phyloP scores from a whole-genome alignment of 92 coral and sea anemone species.

The Zoanthus solanderi region DNA sequence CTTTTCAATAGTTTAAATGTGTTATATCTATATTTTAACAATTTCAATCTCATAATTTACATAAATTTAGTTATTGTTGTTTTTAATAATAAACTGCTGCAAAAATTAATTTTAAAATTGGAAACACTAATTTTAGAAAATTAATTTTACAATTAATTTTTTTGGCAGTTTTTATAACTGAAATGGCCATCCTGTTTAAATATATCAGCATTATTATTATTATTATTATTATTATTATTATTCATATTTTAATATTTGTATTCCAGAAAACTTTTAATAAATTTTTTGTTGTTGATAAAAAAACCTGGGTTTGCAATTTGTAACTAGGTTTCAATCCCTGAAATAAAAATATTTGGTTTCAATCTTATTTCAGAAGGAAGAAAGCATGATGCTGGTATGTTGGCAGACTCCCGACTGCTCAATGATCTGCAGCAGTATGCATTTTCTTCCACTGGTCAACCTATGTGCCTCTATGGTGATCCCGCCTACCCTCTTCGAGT shows the following conservation, averaged over 20 bases:
- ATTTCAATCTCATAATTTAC: not conserved
- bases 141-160: not conserved
- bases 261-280: slow-evolving; percentile 11
- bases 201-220: too few relatives aligned
- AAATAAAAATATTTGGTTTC: slow-evolving; percentile 10
- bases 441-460: slow-evolving; percentile 7
- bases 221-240: too few relatives aligned
- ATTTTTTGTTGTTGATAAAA: slow-evolving; percentile 3
- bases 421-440: slow-evolving; percentile 3
- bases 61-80: not conserved
- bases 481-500: not conserved
- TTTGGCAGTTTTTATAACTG: slow-evolving; percentile 2
- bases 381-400: not conserved
- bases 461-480: not conserved
- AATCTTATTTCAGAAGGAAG: not conserved
- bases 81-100: not conserved
- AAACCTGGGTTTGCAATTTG: slow-evolving; percentile 6
- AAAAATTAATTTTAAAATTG: not conserved
- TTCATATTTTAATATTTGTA: not conserved
- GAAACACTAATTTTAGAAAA: too few relatives aligned
- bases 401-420: slow-evolving; percentile 12
- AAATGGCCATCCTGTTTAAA: too few relatives aligned
- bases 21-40: not conserved
- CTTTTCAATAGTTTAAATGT: not conserved
- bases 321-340: slow-evolving; percentile 10